Base-by-base conservation (phyloP, 1,140 invertebrate genomes). In the Gonatopus flavifemur region DNA sequence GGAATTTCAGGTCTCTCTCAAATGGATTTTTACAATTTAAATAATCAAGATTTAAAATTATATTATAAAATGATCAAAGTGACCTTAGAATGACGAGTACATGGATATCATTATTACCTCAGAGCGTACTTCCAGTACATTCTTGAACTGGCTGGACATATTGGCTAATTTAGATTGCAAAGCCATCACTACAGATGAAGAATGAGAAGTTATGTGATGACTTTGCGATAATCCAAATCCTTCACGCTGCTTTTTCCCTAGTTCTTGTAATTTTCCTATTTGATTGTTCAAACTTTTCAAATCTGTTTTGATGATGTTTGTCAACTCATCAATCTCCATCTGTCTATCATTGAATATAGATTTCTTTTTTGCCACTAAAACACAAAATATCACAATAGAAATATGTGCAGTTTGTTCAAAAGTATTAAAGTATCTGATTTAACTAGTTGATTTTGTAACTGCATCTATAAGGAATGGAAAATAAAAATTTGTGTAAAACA, bases 221-320 rank as follows among this genome's bases (percentile, higher is more conserved):
- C 87, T 86, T 74, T 84, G 86, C 4, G 78, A 74, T 39, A 64
- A 79, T 49, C 72, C 69, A 52, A 62, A 69, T 39, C 59, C 72
- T 39, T 84, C 80, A 58, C 82, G 80, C 53, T 89, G 87, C 36
- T 82, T 81, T 71, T 84, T 86, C 6, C 88, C 88, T 58, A 92
- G 83, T 64, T 90, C 88, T 67, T 91, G 90, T 45, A 94, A 75
- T 60, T 85, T 84, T 9, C 93, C 93, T 67, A 99, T 98, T 80
- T 99, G 94, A 70, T 95, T 88, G 80, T 99, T 98, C 43, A 99
- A 82, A 64, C 89, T 91, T 73, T 87, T 90, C 42, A 99, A 84
- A 77, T 99, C 97, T 62, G 93, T 90, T 80, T 98, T 98, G 21
- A 99, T 97, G 35, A 98, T 97, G 66, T 94, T 95, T 1, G 96